Conservation (phyloP, 1,140 invertebrate species). For the Tetramorium alpestre region DNA sequence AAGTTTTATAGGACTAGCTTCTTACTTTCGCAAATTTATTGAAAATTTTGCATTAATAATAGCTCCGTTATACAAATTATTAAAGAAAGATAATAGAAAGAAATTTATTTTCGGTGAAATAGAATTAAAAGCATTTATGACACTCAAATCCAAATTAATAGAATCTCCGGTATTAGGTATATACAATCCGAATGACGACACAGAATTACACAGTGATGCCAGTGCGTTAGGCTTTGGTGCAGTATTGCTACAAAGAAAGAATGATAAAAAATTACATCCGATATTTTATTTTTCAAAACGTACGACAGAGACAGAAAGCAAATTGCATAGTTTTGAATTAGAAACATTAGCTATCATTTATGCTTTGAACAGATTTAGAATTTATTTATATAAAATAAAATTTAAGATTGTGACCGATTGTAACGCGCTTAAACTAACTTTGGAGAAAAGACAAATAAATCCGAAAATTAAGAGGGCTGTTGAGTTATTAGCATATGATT, state of each 20-base stretch:
- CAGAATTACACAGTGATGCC: not conserved
- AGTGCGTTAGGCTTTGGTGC: not conserved
- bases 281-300: not conserved
- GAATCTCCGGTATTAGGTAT: no score
- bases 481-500: no score
- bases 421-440: not conserved
- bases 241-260: not conserved
- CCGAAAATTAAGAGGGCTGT: no score
- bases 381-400: not conserved
- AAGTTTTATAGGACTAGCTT: no score
- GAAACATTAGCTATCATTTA: not conserved
- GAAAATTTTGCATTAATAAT: no score
- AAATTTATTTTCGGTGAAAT: no score
- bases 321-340: slow-evolving; percentile 11
- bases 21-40: no score
- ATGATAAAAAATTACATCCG: not conserved
- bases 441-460: no score
- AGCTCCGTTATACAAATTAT: no score
- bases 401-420: not conserved
- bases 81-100: no score
- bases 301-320: not conserved
- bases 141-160: no score
- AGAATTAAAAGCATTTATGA: no score
- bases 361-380: not conserved
- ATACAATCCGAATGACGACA: not conserved